These are phyloP conservation scores for Amphipoea oculea DNA, from an alignment of 2,888 invertebrate species.

Conservation along the genomic window DNA sequence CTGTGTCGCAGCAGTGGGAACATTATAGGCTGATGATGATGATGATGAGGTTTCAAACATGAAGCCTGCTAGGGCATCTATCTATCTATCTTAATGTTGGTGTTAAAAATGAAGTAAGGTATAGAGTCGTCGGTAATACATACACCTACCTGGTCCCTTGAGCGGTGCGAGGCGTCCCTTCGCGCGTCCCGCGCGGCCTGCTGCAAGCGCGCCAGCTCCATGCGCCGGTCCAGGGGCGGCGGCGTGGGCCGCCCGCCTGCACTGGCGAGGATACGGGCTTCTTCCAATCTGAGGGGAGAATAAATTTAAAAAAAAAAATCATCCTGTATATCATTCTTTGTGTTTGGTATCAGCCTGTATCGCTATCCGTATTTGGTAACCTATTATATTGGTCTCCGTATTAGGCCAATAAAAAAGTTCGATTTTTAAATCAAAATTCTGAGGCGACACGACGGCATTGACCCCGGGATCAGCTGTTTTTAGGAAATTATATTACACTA, in stretches of 20 bases:
- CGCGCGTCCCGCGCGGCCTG: slow-evolving; percentile 94
- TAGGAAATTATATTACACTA: no score
- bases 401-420: no score
- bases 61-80: no score
- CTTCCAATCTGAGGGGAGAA: slow-evolving; percentile 89
- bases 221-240: slow-evolving; percentile 93
- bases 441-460: not conserved
- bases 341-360: not conserved
- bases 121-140: slow-evolving; percentile 17
- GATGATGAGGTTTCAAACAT: no score
- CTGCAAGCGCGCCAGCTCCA: slow-evolving; percentile 93
- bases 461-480: not conserved
- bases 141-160: slow-evolving; percentile 87
- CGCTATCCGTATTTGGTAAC: not conserved
- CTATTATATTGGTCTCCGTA: not conserved
- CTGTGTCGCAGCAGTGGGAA: no score
- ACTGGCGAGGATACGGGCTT: slow-evolving; percentile 90
- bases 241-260: slow-evolving; percentile 89
- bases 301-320: no score
- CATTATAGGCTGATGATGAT: no score
- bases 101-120: not conserved
- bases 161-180: slow-evolving; percentile 90
- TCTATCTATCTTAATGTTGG: no score
- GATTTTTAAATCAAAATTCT: no score
- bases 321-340: not conserved